A percentile compares a stretch with the other conserved stretches of the same genome.
phyloP scores from a whole-genome alignment of 2,113 vertebrate genomes.

The Myotis davidii region DNA sequence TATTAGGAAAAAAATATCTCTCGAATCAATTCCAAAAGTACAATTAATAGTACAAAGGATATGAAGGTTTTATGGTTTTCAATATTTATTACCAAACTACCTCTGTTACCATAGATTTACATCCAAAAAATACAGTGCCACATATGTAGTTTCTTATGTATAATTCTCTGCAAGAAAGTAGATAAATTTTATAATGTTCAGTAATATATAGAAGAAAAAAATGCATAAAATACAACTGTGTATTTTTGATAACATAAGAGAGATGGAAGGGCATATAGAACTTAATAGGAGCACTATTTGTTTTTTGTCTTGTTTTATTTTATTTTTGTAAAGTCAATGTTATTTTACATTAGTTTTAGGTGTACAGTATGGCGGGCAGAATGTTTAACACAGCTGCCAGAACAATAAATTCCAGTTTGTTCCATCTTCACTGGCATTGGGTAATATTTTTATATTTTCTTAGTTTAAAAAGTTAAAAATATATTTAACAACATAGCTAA shows the following conservation, averaged over 20 bases:
- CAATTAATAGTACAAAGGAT: not conserved
- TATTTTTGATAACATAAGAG: not conserved
- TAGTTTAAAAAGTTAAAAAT: not conserved
- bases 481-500: not conserved
- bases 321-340: not conserved
- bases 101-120: not conserved
- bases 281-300: not conserved
- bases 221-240: not conserved
- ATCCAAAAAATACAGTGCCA: not conserved
- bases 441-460: not conserved
- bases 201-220: not conserved
- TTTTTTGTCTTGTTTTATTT: not conserved
- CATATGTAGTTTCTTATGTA: not conserved
- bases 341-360: not conserved
- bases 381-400: not conserved
- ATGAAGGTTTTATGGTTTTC: not conserved
- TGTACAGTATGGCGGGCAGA: not conserved
- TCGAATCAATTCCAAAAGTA: not conserved
- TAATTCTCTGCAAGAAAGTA: constrained; percentile 10
- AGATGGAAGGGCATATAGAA: not conserved
- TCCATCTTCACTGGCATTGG: not conserved
- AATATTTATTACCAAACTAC: not conserved
- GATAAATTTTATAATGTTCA: not conserved
- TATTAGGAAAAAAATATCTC: not conserved
- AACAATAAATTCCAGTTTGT: not conserved